phyloP scores from a whole-genome alignment of 2,113 vertebrate species.

The Camelus bactrianus region DNA sequence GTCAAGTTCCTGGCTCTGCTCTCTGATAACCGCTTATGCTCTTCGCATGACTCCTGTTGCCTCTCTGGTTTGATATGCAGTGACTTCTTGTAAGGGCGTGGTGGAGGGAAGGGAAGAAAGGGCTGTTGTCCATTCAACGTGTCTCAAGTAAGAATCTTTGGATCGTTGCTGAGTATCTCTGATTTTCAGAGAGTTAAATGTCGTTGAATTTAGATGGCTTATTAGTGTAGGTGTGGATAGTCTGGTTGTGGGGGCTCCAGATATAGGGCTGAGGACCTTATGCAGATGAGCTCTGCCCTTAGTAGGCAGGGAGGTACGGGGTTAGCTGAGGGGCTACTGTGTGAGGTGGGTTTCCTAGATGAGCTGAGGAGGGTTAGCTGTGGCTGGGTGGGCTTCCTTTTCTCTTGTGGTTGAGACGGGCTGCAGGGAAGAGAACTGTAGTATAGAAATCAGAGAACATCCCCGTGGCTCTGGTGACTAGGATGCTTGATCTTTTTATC shows the following conservation, averaged over 20 bases:
- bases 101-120: neutral
- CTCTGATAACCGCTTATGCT: neutral
- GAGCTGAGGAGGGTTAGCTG: neutral
- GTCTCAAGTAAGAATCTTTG: neutral
- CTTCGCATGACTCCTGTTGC: neutral
- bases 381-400: neutral
- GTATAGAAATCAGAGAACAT: neutral
- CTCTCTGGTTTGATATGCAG: neutral
- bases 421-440: neutral
- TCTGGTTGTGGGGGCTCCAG: neutral
- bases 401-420: neutral
- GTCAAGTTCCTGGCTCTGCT: neutral
- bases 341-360: too few relatives aligned
- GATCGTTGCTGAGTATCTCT: neutral
- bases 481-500: neutral
- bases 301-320: too few relatives aligned
- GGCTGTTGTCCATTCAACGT: neutral
- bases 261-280: neutral
- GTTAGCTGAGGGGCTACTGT: neutral
- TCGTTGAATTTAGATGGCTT: neutral
- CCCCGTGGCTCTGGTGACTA: neutral
- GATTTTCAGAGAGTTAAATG: constrained; percentile 38
- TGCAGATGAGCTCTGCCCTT: neutral
- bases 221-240: neutral
- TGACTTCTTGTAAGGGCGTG: neutral